Evolutionary conservation across 2,888 invertebrate species (phyloP), one percentile per base, ranked within the genome.

Genomic region (Lutraria lutraria): DNA sequence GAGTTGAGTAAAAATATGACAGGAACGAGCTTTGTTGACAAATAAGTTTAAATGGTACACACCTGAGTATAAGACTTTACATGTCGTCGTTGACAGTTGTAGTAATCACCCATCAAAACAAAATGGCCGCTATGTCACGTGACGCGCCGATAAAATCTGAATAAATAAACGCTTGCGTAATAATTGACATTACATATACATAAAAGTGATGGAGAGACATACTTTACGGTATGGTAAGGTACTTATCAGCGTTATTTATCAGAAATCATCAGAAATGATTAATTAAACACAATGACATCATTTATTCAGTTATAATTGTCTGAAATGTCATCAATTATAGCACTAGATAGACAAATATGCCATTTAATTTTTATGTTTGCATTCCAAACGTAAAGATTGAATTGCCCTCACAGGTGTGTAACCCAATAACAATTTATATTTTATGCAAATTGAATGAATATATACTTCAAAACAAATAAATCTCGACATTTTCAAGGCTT

Each of bases 71-170:
- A 89, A 85, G 82, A 56, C 80, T 85, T 54, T 21, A 60, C 80
- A 60, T 83, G 89, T 90, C 86, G 80, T 76, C 16, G 52, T 88
- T 90, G 88, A 89, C 90, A 89, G 43, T 56, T 60, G 31, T 82
- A 87, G 90, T 90, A 90, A 92, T 92, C 90, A 89, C 90, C 87
- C 83, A 72, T 89, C 90, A 90, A 34, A 82, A 54, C 68, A 56
- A 81, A 79, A 85, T 84, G 80, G 85, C 90, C 72, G 52, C 63
- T 53, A 80, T 81, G 87, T 90, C 88, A 86, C 90, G 88, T 90
- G 90, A 76, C 80, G 83, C 43, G 81, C 76, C 81, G 90, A 88
- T 85, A 90, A 81, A 76, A 90, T 90, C 90, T 86, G 81, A 83
- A 85, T 82, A 79, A 88, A 88, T 88, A 86, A 90, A 82, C 83